Conservation (phyloP, 2,888 invertebrate species). For the Schizaphis graminum region DNA sequence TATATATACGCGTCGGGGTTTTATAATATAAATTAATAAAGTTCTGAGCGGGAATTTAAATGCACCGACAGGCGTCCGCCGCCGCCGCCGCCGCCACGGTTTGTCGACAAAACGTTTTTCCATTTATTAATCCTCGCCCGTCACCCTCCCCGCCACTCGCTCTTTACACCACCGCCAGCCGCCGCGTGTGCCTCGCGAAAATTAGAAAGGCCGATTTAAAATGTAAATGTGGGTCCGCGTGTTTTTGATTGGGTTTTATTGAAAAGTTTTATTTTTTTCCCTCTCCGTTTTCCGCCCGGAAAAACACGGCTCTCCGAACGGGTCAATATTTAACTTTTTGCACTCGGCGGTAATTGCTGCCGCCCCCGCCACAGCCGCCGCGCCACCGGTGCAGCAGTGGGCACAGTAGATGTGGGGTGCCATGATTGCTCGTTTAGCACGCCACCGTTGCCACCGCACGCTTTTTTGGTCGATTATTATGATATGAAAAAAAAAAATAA, state of each 20-base stretch:
- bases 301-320: conserved; percentile 50
- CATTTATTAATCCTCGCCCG: conserved; percentile 59
- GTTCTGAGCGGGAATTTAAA: conserved; percentile 66
- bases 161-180: conserved; percentile 6
- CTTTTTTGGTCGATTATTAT: conserved; percentile 35
- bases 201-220: conserved; percentile 66
- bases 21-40: conserved; percentile 66
- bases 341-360: conserved; percentile 58
- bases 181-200: conserved; percentile 40
- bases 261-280: conserved; percentile 49
- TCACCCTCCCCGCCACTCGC: background rate
- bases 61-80: conserved; percentile 64
- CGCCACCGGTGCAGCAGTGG: background rate
- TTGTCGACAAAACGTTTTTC: conserved; percentile 66
- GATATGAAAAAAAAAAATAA: conserved; percentile 3
- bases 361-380: background rate
- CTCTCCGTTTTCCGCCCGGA: conserved; percentile 32
- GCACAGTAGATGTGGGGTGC: background rate
- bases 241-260: conserved; percentile 65
- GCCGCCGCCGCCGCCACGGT: conserved; percentile 43
- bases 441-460: background rate
- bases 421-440: conserved; percentile 60
- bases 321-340: conserved; percentile 65
- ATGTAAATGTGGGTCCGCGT: conserved; percentile 61
- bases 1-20: conserved; percentile 47